Conservation (phyloP, 92 coral and sea anemone species). For the Ricordea florida region DNA sequence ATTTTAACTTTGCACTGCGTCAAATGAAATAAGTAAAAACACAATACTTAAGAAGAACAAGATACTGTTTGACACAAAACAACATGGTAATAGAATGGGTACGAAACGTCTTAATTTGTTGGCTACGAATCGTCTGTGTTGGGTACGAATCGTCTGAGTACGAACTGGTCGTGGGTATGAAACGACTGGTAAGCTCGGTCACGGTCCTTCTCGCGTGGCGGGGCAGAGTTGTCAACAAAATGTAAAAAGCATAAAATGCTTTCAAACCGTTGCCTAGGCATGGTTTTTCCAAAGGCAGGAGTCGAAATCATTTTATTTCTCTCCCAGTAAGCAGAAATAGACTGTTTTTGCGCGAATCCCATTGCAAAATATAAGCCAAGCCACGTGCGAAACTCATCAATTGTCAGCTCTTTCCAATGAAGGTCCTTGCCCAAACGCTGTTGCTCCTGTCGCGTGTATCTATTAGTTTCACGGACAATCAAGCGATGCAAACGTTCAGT, state of each 20-base stretch:
- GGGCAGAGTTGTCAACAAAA: conserved; percentile 30
- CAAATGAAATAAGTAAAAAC: no score
- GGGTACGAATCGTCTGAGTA: no score
- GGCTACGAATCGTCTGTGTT: no score
- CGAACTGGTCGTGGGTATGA: no score
- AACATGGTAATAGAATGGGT: no score
- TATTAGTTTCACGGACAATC: conserved; percentile 48
- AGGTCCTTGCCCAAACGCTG: conserved; percentile 43
- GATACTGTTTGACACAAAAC: no score
- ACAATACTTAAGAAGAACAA: no score
- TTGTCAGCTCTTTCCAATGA: conserved; percentile 33
- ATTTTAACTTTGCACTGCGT: no score
- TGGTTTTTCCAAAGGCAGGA: conserved; percentile 22
- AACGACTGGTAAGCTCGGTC: no score
- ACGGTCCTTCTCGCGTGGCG: conserved; percentile 6
- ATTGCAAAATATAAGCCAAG: conserved; percentile 42
- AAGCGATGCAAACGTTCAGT: conserved; percentile 19
- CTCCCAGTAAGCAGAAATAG: conserved; percentile 23
- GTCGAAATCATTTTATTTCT: conserved; percentile 25
- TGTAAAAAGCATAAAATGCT: conserved; percentile 47
- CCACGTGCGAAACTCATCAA: conserved; percentile 41
- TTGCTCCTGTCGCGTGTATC: conserved; percentile 32
- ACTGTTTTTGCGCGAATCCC: conserved; percentile 45
- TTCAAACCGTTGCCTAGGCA: conserved; percentile 28
- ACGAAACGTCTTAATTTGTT: no score